phyloP scores from a whole-genome alignment of 2,888 invertebrate genomes.

The Netelia fuscicornis region DNA sequence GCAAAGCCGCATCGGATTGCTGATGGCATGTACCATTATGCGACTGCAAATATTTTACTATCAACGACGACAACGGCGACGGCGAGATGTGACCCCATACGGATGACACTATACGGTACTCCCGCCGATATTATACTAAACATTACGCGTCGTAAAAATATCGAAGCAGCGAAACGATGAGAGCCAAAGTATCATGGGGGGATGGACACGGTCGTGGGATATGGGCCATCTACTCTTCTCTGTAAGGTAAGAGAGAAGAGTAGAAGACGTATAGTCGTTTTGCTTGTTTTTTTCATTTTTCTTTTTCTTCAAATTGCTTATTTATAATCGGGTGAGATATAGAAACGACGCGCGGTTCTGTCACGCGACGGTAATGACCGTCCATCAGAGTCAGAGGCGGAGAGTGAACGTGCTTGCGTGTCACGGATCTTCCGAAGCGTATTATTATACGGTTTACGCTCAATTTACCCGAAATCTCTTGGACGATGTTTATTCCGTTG shows the following conservation, averaged over 20 bases:
- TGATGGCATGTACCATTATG: constrained; percentile 41
- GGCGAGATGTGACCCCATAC: constrained; percentile 42
- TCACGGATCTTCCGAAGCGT: constrained; percentile 31
- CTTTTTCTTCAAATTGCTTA: constrained; percentile 35
- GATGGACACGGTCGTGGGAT: constrained; percentile 55
- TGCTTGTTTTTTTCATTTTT: neutral
- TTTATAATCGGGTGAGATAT: constrained; percentile 42
- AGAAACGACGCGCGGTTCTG: constrained; percentile 39
- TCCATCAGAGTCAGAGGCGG: constrained; percentile 37
- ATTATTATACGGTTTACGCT: constrained; percentile 16
- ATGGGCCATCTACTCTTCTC: constrained; percentile 54
- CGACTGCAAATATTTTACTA: constrained; percentile 61
- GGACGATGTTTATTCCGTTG: too few species aligned
- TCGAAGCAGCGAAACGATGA: constrained; percentile 10
- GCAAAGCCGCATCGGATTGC: constrained; percentile 31
- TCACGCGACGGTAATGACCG: constrained; percentile 60
- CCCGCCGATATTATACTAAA: constrained; percentile 41
- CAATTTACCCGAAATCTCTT: constrained; percentile 3
- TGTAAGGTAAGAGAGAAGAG: neutral
- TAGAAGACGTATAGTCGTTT: neutral
- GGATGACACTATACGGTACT: constrained; percentile 64
- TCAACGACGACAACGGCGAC: constrained; percentile 28
- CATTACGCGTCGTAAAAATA: constrained; percentile 1
- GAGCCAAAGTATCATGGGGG: constrained; percentile 1
- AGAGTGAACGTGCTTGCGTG: constrained; percentile 39